Conservation (phyloP, 2,888 invertebrate genomes). For the Philaethria dido region DNA sequence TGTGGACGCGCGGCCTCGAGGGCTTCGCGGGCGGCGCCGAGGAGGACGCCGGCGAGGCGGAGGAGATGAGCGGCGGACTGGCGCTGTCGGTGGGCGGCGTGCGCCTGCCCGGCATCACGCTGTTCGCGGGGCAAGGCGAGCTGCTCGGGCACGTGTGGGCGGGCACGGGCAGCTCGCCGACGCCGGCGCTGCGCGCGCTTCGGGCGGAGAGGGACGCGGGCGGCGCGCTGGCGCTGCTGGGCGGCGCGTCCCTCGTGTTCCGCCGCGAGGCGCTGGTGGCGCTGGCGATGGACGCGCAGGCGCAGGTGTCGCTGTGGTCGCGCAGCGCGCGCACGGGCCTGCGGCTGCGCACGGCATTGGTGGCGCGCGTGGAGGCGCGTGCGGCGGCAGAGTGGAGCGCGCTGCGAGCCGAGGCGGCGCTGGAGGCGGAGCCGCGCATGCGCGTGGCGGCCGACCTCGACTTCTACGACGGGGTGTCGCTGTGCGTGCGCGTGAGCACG, state of each 20-base stretch:
- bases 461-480: constrained; percentile 63
- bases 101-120: constrained; percentile 51
- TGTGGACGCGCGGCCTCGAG: constrained; percentile 60
- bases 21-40: constrained; percentile 49
- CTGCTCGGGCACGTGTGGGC: constrained; percentile 71
- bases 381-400: constrained; percentile 45
- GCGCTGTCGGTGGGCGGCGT: constrained; percentile 58
- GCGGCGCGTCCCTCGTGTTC: constrained; percentile 45
- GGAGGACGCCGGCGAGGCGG: constrained; percentile 45
- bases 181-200: constrained; percentile 60
- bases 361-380: constrained; percentile 39
- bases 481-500: constrained; percentile 62
- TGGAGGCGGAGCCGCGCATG: constrained; percentile 52
- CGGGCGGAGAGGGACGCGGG: constrained; percentile 39
- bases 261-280: constrained; percentile 43
- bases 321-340: constrained; percentile 52
- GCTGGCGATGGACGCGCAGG: constrained; percentile 49
- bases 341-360: constrained; percentile 45
- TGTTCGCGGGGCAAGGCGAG: constrained; percentile 62
- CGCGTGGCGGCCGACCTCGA: constrained; percentile 60
- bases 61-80: constrained; percentile 55
- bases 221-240: constrained; percentile 42
- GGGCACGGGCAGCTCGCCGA: constrained; percentile 63
- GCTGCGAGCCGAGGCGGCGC: constrained; percentile 38
- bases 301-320: constrained; percentile 54